Conservation (phyloP, 1,140 invertebrate genomes). For the Heliconius nattereri region DNA sequence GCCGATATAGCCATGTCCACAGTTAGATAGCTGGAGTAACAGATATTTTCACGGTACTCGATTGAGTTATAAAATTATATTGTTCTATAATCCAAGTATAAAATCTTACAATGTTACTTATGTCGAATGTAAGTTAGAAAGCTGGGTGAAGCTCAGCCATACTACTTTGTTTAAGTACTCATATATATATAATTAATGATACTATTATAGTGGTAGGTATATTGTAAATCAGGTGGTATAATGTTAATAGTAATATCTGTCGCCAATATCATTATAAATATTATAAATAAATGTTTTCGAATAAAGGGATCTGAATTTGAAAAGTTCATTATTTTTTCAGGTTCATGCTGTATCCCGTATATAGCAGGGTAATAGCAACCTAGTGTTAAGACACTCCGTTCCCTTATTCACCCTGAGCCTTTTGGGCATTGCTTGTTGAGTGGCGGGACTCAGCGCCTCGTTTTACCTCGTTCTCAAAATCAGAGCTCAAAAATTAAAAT, state of each 20-base stretch:
- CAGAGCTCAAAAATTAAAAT: too few species aligned
- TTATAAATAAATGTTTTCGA: too few species aligned
- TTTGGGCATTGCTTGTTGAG: too few species aligned
- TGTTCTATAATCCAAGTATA: constrained; percentile 26
- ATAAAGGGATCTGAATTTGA: too few species aligned
- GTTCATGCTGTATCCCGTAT: too few species aligned
- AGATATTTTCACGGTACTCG: constrained; percentile 41
- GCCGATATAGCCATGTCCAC: constrained; percentile 44
- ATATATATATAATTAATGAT: not conserved
- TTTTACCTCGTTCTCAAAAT: too few species aligned
- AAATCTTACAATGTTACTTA: constrained; percentile 10
- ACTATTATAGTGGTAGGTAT: too few species aligned
- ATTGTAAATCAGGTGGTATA: not conserved
- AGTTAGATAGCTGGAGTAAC: constrained; percentile 35
- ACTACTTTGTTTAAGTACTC: constrained; percentile 3
- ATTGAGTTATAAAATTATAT: constrained; percentile 48
- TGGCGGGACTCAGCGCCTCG: too few species aligned
- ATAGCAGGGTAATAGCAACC: too few species aligned
- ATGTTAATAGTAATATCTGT: not conserved
- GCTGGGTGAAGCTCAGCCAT: not conserved
- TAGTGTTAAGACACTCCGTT: too few species aligned
- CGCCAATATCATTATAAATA: not conserved
- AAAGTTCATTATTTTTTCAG: too few species aligned
- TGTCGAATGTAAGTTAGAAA: not conserved
- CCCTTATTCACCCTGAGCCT: too few species aligned